A percentile compares a stretch with the other conserved stretches of the same genome.
Conservation (phyloP, 2,113 vertebrate genomes). For the Sapayoa aenigma region DNA sequence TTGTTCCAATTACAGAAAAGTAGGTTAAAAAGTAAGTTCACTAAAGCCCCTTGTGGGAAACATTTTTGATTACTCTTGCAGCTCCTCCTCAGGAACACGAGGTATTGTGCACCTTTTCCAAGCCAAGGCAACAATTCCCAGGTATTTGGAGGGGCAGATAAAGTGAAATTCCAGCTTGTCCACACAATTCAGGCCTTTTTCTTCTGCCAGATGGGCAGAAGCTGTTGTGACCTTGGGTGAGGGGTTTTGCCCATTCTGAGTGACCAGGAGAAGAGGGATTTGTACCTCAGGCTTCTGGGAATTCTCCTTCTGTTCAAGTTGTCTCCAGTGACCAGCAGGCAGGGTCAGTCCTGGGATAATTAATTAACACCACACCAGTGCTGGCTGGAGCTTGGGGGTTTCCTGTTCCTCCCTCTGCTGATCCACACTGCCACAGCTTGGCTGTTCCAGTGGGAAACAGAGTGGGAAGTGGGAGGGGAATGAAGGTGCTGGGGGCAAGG, state of each 20-base stretch:
- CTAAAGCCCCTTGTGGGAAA: background rate
- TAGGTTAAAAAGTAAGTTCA: background rate
- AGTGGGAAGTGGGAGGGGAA: background rate
- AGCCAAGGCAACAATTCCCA: background rate
- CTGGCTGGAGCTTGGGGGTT: background rate
- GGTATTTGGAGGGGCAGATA: background rate
- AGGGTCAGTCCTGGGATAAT: background rate
- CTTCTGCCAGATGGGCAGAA: background rate
- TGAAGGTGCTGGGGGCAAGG: background rate
- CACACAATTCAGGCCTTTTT: background rate
- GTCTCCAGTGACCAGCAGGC: background rate
- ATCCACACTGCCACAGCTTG: rapidly evolving
- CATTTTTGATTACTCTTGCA: background rate
- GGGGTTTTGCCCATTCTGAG: background rate
- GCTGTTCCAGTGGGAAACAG: background rate
- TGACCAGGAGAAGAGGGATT: background rate
- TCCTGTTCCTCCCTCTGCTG: background rate
- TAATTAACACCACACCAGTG: background rate
- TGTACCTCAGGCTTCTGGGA: background rate
- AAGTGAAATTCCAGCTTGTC: background rate
- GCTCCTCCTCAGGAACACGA: background rate
- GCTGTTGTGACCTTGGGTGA: background rate
- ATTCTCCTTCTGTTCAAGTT: background rate
- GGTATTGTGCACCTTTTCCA: background rate
- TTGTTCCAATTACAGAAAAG: background rate